These are phyloP conservation scores for Syrmaticus mikado DNA, from an alignment of 2,113 vertebrate genomes.

Conservation along the genomic window DNA sequence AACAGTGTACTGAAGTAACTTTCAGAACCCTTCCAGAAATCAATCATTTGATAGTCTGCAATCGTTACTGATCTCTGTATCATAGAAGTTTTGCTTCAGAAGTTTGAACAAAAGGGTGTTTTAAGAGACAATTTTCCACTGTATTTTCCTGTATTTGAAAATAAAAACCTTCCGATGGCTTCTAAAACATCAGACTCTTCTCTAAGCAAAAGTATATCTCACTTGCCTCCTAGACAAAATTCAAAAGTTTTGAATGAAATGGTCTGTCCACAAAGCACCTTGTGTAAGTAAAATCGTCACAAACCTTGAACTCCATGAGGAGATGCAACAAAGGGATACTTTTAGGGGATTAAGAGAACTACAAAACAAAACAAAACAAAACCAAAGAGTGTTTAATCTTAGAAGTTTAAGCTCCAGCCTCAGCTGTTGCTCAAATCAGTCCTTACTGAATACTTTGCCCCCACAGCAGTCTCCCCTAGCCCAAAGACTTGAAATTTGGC, in stretches of 20 bases:
- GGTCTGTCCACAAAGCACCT: neutral
- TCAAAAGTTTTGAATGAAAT: neutral
- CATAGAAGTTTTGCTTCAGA: neutral
- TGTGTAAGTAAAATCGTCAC: neutral
- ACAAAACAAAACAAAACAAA: neutral
- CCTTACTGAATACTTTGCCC: neutral
- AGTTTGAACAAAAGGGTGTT: neutral
- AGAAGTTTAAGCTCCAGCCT: neutral
- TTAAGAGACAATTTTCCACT: neutral
- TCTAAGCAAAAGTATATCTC: neutral
- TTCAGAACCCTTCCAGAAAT: neutral
- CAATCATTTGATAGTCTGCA: neutral
- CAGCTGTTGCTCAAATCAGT: neutral
- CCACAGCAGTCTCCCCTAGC: neutral
- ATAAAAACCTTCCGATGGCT: neutral
- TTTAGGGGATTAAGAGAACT: neutral
- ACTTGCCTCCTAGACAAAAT: neutral
- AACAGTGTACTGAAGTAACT: neutral
- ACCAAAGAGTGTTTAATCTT: neutral
- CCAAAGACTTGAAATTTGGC: neutral
- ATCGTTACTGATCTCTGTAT: neutral
- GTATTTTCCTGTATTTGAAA: neutral
- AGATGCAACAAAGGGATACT: neutral
- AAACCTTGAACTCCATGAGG: neutral
- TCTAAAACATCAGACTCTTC: neutral